These are phyloP conservation scores for Campylorhamphus procurvoides DNA, from an alignment of 2,113 vertebrate species.

Conservation along the genomic window DNA sequence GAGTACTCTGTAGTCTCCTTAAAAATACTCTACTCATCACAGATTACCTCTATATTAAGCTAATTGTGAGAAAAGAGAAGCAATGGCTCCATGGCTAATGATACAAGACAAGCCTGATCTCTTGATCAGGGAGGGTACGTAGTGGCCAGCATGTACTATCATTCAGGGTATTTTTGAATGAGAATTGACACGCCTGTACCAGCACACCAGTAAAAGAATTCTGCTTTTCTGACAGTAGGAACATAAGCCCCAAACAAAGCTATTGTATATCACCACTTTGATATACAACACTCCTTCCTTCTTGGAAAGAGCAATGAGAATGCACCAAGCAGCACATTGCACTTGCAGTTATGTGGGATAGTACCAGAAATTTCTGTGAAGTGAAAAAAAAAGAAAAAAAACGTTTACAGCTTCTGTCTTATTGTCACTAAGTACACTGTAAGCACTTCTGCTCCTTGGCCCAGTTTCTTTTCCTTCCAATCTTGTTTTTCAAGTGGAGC, in stretches of 20 bases:
- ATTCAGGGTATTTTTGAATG: not conserved
- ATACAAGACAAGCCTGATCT: not conserved
- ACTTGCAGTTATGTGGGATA: not conserved
- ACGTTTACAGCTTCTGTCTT: not conserved
- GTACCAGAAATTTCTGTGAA: not conserved
- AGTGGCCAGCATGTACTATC: not conserved
- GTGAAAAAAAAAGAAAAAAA: not conserved
- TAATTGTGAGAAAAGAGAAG: not conserved
- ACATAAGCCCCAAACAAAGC: not conserved
- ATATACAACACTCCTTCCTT: not conserved
- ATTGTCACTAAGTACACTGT: not conserved
- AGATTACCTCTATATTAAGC: not conserved
- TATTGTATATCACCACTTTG: not conserved
- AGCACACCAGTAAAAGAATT: not conserved
- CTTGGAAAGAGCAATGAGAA: not conserved
- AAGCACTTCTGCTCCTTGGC: not conserved
- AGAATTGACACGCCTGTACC: not conserved
- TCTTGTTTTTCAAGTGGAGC: slow-evolving; percentile 8
- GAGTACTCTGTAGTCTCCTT: not conserved
- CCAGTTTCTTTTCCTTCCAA: not conserved
- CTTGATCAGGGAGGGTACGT: not conserved
- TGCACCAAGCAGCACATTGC: not conserved
- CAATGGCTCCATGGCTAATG: not conserved
- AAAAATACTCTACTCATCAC: not conserved
- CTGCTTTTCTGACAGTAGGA: not conserved